Evolutionary conservation across 2,113 vertebrate species (phyloP), one percentile per base, ranked within the genome.

Genomic region (Microtus oregoni): DNA sequence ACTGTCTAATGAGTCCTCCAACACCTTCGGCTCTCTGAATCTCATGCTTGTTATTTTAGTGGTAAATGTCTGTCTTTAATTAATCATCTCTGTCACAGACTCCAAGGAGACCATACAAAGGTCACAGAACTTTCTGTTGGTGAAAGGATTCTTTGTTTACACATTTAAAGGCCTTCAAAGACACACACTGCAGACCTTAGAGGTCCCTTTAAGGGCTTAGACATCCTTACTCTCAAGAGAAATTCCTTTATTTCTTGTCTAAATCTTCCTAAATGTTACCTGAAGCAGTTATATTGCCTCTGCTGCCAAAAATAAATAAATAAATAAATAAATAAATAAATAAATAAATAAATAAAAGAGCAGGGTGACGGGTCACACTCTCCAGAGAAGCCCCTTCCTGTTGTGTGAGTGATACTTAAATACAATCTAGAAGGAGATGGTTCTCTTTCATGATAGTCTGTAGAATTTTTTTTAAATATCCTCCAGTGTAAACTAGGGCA

Each of bases 1-100:
- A 89, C 89, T 92, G 55, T 82, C 96, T 98, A 98, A 98, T 96
- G 96, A 97, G 96, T 92, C 94, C 68, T 96, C 67, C 89, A 96
- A 97, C 95, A 95, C 92, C 73, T 68, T 95, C 86, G 96, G 96
- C 89, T 92, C 94, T 97, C 97, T 95, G 97, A 77, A 90, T 90
- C 97, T 97, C 95, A 94, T 96, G 95, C 86, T 90, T 97, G 94
- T 98, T 96, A 96, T 96, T 97, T 95, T 44, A 93, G 89, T 47
- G 89, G 82, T 86, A 91, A 96, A 96, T 32, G 88, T 94, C 92
- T 96, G 76, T 76, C 47, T 95, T 97, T 97, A 96, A 96, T 96
- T 94, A 97, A 97, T 93, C 5, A 1, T 88, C 91, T 94, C 95
- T 89, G 95, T 97, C 89, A 90, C 20, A 12, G 38, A 83, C 89